Evolutionary conservation across 1,140 invertebrate genomes (phyloP).

Genomic region (Aphelenchoides besseyi): DNA sequence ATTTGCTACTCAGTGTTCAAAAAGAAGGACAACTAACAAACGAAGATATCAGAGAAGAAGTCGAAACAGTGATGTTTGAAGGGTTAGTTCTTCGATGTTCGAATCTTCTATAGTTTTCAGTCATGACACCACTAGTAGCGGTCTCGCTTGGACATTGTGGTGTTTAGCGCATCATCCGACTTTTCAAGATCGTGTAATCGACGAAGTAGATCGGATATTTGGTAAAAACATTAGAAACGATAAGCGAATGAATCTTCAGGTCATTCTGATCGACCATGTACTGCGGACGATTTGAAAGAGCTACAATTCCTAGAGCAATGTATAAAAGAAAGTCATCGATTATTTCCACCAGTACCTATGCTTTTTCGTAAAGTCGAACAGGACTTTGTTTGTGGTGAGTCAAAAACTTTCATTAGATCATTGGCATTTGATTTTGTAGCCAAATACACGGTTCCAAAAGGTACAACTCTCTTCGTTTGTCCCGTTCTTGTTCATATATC

Average conservation of each 20-base stretch:
- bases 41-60: constrained; percentile 69
- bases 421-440: background rate
- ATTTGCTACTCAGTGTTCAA: constrained; percentile 79
- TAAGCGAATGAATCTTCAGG: constrained; percentile 39
- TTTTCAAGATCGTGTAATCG: constrained; percentile 72
- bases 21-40: constrained; percentile 70
- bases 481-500: constrained; percentile 74
- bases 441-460: constrained; percentile 54
- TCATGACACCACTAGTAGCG: constrained; percentile 84
- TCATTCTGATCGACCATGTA: constrained; percentile 62
- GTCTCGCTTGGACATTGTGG: constrained; percentile 70
- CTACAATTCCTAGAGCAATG: constrained; percentile 73
- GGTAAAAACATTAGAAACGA: constrained; percentile 58
- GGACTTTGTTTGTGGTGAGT: constrained; percentile 63
- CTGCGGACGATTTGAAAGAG: constrained; percentile 67
- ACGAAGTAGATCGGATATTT: constrained; percentile 69
- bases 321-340: constrained; percentile 72
- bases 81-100: constrained; percentile 83
- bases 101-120: too few species aligned
- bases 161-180: constrained; percentile 65
- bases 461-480: constrained; percentile 69
- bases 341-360: constrained; percentile 76
- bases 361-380: constrained; percentile 61
- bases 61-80: constrained; percentile 68
- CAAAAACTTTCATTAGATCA: background rate